Base-by-base conservation (phyloP, 1,140 invertebrate species). In the Cylas formicarius region DNA sequence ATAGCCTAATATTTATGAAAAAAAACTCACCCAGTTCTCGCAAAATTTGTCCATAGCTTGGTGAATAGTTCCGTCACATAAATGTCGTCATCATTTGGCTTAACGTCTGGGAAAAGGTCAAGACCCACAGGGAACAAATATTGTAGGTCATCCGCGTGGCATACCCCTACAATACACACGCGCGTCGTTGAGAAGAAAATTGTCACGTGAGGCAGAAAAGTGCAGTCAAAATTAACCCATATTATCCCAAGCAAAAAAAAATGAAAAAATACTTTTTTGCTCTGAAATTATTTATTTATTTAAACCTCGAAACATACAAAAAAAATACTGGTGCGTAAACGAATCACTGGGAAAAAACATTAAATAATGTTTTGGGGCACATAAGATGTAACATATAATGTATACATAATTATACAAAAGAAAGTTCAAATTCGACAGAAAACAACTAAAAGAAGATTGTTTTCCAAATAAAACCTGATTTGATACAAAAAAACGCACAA, bases 91-190 rank as follows among this genome's bases (percentile, higher is more conserved):
- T 65, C 51, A 4, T 56, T 72, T 4, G 72, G 57, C 9, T 56
- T 50, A 1, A 56, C 63, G 28, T 74, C 67, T 2, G 68, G 63
- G 43, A 78, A 79, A 2, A 80, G 55, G 38, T 71, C 67, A 38
- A 72, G 69, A 0, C 67, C 69, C 20, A 84, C 74, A 0, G 81
- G 81, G 50, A 86, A 86, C 1, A 84, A 54, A 58, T 82, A 82
- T 54, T 82, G 79, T 13, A 84, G 62, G 37, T 85, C 82, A 49
- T 86, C 82, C 1, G 80, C 80, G 60, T 85, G 82, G 32, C 76
- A 79, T 1, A 82, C 78, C 18, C 82, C 74, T 72, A 35, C 4
- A 53, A 48, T n/a, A n/a, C n/a, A n/a, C n/a, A n/a, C n/a, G n/a
- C n/a, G n/a, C n/a, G n/a, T n/a, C n/a, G n/a, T n/a, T n/a, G n/a